These are phyloP conservation scores for Elysia crispata DNA, from an alignment of 2,888 invertebrate genomes.

Conservation along the genomic window DNA sequence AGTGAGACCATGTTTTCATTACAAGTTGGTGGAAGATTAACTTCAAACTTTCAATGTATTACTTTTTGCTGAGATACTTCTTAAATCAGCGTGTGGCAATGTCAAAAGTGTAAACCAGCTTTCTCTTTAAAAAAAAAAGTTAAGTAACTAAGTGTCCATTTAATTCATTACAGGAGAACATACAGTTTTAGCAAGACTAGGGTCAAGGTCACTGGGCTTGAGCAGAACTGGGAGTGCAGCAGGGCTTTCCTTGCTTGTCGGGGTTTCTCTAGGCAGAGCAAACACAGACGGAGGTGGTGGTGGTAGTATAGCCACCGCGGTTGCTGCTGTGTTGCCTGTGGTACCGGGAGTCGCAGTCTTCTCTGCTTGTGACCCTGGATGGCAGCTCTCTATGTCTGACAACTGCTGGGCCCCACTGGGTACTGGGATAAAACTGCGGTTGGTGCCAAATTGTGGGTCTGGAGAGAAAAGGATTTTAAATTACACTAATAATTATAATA, in stretches of 20 bases:
- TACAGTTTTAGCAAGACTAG: slow-evolving; percentile 42
- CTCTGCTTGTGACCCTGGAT: no score
- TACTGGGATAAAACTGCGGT: slow-evolving; percentile 38
- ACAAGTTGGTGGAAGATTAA: no score
- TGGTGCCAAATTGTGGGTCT: slow-evolving; percentile 44
- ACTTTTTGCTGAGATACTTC: no score
- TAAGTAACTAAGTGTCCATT: background rate
- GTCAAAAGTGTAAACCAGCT: background rate
- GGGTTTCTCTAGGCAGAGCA: no score
- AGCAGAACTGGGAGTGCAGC: slow-evolving; percentile 22
- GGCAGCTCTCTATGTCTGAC: no score
- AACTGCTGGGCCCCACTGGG: slow-evolving; percentile 20
- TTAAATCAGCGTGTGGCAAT: no score
- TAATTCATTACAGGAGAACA: no score
- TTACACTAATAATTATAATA: no score
- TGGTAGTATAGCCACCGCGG: background rate
- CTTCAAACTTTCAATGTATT: no score
- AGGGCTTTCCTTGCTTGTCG: background rate
- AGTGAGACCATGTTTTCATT: no score
- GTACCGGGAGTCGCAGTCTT: no score
- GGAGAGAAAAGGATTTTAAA: no score
- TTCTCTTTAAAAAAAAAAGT: background rate
- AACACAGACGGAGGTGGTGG: background rate
- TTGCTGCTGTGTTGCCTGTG: background rate
- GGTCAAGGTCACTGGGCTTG: slow-evolving; percentile 47